Conservation (phyloP, 2,797 vertebrate genomes). For the Merluccius polli region DNA sequence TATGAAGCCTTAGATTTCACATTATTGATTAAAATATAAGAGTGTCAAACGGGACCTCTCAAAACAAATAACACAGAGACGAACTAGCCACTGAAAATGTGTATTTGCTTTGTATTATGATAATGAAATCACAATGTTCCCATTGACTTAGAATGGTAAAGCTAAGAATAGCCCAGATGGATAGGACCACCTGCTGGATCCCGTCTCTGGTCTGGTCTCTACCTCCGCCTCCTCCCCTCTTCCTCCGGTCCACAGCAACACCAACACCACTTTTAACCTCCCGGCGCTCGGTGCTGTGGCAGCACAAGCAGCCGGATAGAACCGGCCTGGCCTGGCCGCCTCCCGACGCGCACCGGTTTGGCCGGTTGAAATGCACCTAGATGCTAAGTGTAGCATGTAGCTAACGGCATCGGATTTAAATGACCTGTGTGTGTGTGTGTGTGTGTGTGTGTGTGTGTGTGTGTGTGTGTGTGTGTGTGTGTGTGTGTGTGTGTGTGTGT, state of each 20-base stretch:
- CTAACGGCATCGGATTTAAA: neutral
- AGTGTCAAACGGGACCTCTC: neutral
- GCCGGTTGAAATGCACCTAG: neutral
- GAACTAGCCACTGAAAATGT: neutral
- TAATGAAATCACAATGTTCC: neutral
- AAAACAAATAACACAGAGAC: neutral
- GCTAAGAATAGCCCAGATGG: constrained; percentile 52
- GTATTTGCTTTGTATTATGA: neutral
- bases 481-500: constrained; percentile 8
- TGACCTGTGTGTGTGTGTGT: constrained; percentile 6
- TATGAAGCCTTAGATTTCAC: neutral
- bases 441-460: neutral
- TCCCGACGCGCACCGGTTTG: neutral
- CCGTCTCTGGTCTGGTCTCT: constrained; percentile 6
- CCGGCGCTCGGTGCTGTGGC: constrained; percentile 26
- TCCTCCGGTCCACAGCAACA: constrained; percentile 42
- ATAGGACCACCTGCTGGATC: constrained; percentile 54
- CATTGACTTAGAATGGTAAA: neutral
- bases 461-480: too few species aligned
- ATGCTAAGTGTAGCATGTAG: neutral
- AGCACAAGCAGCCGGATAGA: constrained; percentile 23
- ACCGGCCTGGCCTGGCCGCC: constrained; percentile 1
- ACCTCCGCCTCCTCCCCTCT: neutral
- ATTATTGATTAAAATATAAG: neutral
- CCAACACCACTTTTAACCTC: constrained; percentile 57